Percentiles rank a stretch among this genome's conserved stretches.
Evolutionary conservation across 2,888 invertebrate genomes (phyloP).

Genomic region (Fragum sueziense): DNA sequence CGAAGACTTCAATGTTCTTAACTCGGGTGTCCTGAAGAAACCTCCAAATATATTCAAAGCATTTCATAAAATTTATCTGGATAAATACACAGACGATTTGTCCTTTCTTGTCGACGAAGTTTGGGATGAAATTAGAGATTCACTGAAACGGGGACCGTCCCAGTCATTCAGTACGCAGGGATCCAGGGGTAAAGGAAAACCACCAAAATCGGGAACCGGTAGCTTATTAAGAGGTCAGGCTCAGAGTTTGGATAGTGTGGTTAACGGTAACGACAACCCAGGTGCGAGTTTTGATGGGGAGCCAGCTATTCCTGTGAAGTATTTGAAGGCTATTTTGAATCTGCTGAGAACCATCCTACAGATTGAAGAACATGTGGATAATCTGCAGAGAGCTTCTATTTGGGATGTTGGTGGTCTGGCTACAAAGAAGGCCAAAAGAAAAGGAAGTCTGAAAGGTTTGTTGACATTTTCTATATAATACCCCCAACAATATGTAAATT

Average conservation of each 20-base stretch:
- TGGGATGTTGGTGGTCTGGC: slow-evolving; percentile 76
- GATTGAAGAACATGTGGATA: slow-evolving; percentile 76
- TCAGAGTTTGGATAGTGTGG: slow-evolving; percentile 55
- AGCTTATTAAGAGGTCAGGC: slow-evolving; percentile 32
- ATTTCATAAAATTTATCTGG: slow-evolving; percentile 77
- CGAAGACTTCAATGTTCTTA: slow-evolving; percentile 77
- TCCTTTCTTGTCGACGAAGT: slow-evolving; percentile 75
- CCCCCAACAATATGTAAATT: no score
- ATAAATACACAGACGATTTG: slow-evolving; percentile 79
- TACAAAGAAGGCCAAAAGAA: slow-evolving; percentile 67
- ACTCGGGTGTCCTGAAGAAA: slow-evolving; percentile 76
- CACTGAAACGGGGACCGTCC: slow-evolving; percentile 53
- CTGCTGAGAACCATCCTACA: slow-evolving; percentile 71
- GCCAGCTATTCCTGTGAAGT: slow-evolving; percentile 58
- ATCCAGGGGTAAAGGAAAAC: slow-evolving; percentile 47
- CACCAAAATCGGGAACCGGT: slow-evolving; percentile 29
- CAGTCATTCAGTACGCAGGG: slow-evolving; percentile 64
- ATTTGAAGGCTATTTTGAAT: slow-evolving; percentile 70
- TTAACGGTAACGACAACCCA: slow-evolving; percentile 23
- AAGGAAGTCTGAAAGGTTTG: slow-evolving; percentile 77
- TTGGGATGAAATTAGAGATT: slow-evolving; percentile 73
- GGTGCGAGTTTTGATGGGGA: not conserved
- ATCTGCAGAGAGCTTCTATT: slow-evolving; percentile 69
- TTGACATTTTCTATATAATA: not conserved
- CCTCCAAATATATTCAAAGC: slow-evolving; percentile 73